Conservation (phyloP, 2,888 invertebrate genomes). For the Heliconius ismenius region DNA sequence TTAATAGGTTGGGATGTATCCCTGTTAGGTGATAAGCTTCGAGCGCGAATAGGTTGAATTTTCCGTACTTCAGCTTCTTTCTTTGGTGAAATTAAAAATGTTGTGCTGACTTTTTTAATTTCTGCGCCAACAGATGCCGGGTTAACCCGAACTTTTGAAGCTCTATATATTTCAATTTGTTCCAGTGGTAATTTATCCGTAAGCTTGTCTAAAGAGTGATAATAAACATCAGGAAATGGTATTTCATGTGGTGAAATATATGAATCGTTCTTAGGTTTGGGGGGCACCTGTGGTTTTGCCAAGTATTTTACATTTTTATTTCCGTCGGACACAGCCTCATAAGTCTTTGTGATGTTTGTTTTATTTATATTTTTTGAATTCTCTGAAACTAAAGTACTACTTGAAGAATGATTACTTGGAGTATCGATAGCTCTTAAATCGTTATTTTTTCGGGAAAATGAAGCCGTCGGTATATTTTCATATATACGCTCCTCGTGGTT, state of each 20-base stretch:
- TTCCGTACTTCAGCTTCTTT: conserved; percentile 76
- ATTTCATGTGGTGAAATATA: conserved; percentile 41
- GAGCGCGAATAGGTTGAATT: conserved; percentile 71
- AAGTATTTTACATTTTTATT: conserved; percentile 50
- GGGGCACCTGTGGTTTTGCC: conserved; percentile 56
- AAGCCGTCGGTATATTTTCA: conserved; percentile 64
- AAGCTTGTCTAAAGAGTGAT: conserved; percentile 72
- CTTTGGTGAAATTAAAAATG: conserved; percentile 74
- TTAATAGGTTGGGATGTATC: conserved; percentile 45
- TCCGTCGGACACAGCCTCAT: conserved; percentile 40
- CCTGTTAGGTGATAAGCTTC: conserved; percentile 69
- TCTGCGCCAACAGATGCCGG: conserved; percentile 75
- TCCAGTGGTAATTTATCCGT: conserved; percentile 62
- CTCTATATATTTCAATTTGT: conserved; percentile 66
- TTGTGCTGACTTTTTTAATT: conserved; percentile 75
- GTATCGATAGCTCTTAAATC: conserved; percentile 53
- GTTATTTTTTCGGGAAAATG: conserved; percentile 50
- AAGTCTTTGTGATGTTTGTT: conserved; percentile 33
- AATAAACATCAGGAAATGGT: conserved; percentile 69
- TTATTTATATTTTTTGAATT: conserved; percentile 52
- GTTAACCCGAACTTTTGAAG: conserved; percentile 58
- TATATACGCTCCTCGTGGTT: conserved; percentile 65
- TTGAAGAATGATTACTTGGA: conserved; percentile 66
- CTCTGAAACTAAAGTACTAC: conserved; percentile 71
- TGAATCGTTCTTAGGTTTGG: conserved; percentile 58